Evolutionary conservation across 2,113 vertebrate genomes (phyloP).

Genomic region (Rhizomys pruinosus): DNA sequence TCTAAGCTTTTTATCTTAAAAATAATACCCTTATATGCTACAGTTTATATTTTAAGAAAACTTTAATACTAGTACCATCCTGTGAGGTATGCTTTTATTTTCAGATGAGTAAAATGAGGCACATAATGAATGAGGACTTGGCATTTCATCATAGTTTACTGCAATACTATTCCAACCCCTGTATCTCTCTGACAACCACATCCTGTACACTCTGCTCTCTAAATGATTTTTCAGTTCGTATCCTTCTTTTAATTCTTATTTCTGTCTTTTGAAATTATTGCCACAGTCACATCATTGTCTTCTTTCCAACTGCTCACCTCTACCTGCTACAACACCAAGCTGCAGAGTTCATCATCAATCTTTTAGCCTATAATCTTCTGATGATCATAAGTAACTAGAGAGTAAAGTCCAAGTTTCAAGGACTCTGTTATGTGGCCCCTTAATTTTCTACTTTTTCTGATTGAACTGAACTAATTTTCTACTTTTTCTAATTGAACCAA

Average conservation of each 20-base stretch:
- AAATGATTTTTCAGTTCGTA: neutral
- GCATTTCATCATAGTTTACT: neutral
- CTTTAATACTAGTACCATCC: neutral
- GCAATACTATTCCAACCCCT: neutral
- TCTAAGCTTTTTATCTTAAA: neutral
- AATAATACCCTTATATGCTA: neutral
- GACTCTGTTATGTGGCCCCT: neutral
- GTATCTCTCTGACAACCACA: neutral
- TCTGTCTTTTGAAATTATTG: neutral
- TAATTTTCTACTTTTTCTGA: neutral
- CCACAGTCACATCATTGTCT: neutral
- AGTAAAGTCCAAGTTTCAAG: neutral
- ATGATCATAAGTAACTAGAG: neutral
- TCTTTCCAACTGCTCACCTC: neutral
- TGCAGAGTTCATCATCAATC: neutral
- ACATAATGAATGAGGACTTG: neutral
- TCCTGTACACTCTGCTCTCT: neutral
- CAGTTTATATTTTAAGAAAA: neutral
- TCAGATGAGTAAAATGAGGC: slow-evolving; percentile 33
- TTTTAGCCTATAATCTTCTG: neutral
- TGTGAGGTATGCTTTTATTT: neutral
- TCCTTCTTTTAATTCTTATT: neutral
- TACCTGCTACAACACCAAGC: neutral
- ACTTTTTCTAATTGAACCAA: neutral
- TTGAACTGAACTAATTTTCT: neutral